Evolutionary conservation across 2,888 invertebrate species (phyloP).

Genomic region (Fragum whitleyi): DNA sequence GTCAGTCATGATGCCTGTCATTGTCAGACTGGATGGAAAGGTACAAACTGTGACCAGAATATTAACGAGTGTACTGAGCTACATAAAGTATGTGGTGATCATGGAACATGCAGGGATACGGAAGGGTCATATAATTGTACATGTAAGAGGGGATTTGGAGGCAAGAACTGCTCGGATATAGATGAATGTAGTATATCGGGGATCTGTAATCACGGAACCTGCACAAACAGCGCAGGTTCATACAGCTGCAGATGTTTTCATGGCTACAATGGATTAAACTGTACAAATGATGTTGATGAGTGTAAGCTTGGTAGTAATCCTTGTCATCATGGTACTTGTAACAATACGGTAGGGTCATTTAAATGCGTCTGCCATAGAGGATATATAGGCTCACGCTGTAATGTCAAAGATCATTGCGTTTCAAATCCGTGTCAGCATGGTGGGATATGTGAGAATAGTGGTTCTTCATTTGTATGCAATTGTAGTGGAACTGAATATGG

Average conservation of each 20-base stretch:
- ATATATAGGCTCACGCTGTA: not conserved
- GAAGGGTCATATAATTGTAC: conserved; percentile 43
- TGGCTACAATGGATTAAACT: conserved; percentile 55
- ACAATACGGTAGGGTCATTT: conserved; percentile 30
- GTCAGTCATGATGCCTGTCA: not conserved
- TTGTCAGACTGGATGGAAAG: conserved; percentile 56
- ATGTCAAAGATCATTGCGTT: conserved; percentile 61
- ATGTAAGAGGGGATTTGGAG: conserved; percentile 21
- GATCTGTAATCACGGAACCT: conserved; percentile 23
- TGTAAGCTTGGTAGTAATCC: conserved; percentile 29
- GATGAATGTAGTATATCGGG: conserved; percentile 18
- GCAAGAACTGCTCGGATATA: conserved; percentile 14
- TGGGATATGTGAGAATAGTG: not conserved
- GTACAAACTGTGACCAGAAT: conserved; percentile 50
- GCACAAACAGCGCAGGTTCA: conserved; percentile 16
- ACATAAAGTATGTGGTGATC: conserved; percentile 12
- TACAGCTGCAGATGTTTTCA: conserved; percentile 8
- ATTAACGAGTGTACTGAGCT: conserved; percentile 38
- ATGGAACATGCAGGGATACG: conserved; percentile 41
- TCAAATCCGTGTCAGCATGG: not conserved
- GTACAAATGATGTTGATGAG: conserved; percentile 45
- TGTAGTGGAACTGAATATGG: not conserved
- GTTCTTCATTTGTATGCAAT: not conserved
- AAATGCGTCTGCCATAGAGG: conserved; percentile 33
- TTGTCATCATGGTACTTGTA: conserved; percentile 38